Percentiles rank a stretch among this genome's conserved stretches.
Conservation (phyloP, 2,797 vertebrate genomes). For the Sitta carolinensis region DNA sequence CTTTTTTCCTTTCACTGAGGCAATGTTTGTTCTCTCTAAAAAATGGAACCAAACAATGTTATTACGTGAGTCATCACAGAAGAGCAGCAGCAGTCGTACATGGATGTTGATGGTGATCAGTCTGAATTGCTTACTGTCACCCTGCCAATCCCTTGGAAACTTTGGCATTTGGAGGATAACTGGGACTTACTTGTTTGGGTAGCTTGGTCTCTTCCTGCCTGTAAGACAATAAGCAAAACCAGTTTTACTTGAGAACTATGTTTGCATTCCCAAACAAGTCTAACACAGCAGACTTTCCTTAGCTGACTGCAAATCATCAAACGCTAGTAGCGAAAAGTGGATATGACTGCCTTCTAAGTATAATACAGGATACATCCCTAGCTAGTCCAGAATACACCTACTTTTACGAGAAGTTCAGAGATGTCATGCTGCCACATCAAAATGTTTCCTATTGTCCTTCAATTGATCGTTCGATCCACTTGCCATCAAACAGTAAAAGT, state of each 20-base stretch:
- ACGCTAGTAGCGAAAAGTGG: rapidly evolving
- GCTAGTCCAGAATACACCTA: background rate
- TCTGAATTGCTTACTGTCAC: background rate
- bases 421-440: background rate
- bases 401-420: background rate
- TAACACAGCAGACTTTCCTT: background rate
- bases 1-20: background rate
- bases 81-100: background rate
- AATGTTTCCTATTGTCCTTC: background rate
- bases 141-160: background rate
- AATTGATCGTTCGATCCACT: background rate
- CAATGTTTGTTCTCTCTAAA: background rate
- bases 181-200: background rate
- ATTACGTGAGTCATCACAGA: constrained; percentile 46
- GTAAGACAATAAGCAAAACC: background rate
- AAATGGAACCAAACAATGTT: background rate
- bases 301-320: background rate
- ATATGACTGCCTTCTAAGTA: background rate
- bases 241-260: background rate
- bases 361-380: background rate
- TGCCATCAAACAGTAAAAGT: background rate
- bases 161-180: background rate
- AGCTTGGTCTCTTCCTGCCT: background rate
- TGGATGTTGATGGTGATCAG: background rate
- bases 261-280: background rate